Evolutionary conservation across 2,113 vertebrate genomes (phyloP), one percentile per base, ranked within the genome.

Genomic region (Lathamus discolor): DNA sequence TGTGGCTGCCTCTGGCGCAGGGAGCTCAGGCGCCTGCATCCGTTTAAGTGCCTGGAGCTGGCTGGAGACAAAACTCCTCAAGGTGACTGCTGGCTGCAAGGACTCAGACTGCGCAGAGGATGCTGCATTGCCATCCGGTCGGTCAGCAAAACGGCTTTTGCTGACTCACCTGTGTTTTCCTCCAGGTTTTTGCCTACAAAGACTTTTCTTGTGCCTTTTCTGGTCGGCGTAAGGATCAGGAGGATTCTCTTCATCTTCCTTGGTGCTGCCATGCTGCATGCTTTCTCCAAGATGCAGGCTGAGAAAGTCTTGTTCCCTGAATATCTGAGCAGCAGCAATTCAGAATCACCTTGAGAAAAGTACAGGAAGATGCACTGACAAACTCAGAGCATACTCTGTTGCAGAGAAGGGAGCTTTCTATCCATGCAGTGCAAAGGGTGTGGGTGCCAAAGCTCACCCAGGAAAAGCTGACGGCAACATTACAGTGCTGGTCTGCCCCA

Each of bases 211-310:
- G 55, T 20, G n/a, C 11, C 17, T 85, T 61, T 89, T 68, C 76
- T 4, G 39, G 2, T 25, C 46, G 31, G 25, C 1, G 7, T 14
- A 55, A 70, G 51, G 51, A 74, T 43, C 1, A 1, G 37, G 18
- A 69, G 69, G 39, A 28, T 73, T 86, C 11, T 39, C 37, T 20
- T 22, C 11, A 19, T 19, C 28, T 55, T 22, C 6, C 24, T 51
- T 14, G 29, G 57, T 1, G 9, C 28, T 88, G 72, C 37, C 0
- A 1, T 48, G 48, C 27, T 85, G 28, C 27, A 5, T 17, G 41
- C 17, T n/a, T 86, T 81, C 64, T 46, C 49, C 0, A 5, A 41
- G 48, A 41, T 15, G 17, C 0, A 0, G 31, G 33, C 25, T 48
- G 27, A 37, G 66, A 73, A 39, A 35, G 3, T 24, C 46, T 73